These are phyloP conservation scores for Scaptomyza tumidula DNA, from an alignment of 2,888 invertebrate genomes.

Conservation along the genomic window DNA sequence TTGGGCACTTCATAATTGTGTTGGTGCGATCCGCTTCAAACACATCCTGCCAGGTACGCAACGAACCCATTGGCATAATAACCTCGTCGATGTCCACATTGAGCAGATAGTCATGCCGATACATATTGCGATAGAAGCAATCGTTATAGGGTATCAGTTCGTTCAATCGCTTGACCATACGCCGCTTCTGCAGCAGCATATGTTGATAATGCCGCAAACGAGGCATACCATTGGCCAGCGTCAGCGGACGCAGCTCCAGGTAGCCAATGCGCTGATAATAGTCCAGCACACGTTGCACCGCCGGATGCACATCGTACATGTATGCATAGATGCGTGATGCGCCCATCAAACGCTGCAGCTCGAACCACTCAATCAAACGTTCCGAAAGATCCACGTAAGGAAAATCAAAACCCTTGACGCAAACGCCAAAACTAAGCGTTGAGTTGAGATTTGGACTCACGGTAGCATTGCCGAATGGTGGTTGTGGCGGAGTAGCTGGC, in stretches of 20 bases:
- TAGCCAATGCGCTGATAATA: slow-evolving; percentile 87
- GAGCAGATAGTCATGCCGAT: slow-evolving; percentile 93
- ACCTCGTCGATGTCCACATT: slow-evolving; percentile 95
- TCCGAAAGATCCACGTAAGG: slow-evolving; percentile 94
- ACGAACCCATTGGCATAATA: slow-evolving; percentile 88
- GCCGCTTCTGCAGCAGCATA: slow-evolving; percentile 92
- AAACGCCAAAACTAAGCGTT: slow-evolving; percentile 88
- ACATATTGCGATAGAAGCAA: slow-evolving; percentile 95
- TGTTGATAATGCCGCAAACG: slow-evolving; percentile 93
- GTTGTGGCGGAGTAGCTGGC: not conserved
- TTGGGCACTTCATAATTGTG: slow-evolving; percentile 24
- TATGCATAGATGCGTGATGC: slow-evolving; percentile 95
- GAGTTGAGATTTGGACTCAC: not conserved
- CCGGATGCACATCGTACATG: slow-evolving; percentile 93
- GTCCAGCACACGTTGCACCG: slow-evolving; percentile 90
- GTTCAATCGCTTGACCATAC: slow-evolving; percentile 94
- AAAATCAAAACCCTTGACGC: slow-evolving; percentile 96
- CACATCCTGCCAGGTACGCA: slow-evolving; percentile 84
- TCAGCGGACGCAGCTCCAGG: slow-evolving; percentile 90
- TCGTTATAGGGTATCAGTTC: slow-evolving; percentile 97
- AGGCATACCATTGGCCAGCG: slow-evolving; percentile 93
- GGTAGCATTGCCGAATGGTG: not conserved
- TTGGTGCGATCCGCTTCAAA: slow-evolving; percentile 75
- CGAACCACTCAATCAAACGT: slow-evolving; percentile 95
- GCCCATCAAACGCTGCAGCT: slow-evolving; percentile 91